Base-by-base conservation (phyloP, 2,797 vertebrate genomes). In the Gambelia wislizenii region DNA sequence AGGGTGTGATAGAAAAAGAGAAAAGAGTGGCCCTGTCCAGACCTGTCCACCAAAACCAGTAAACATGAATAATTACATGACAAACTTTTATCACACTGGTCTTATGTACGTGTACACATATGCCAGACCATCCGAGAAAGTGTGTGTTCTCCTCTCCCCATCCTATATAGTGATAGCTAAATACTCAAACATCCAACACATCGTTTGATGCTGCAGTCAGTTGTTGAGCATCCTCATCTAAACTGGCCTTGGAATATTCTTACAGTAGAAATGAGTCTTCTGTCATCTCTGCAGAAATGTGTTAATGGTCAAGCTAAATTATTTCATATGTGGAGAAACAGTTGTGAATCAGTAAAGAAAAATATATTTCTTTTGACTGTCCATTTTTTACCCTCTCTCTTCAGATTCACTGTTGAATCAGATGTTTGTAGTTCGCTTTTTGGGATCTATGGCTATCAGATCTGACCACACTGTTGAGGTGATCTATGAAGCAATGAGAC, bases 401-500 rank as follows among this genome's bases (percentile, higher is more conserved):
- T 27, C 96, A 99, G 99, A 99, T 95, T 97, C 98, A 0, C 98
- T 99, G 83, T 93, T 99, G 95, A 98, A 99, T 94, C 99, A 99
- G 96, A 98, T 99, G 90, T 99, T 99, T 14, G 95, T 97, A 0
- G 99, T 99, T 86, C 98, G 98, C 5, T 99, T 99, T 96, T 95
- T 99, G 84, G 99, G 99, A 39, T 99, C 98, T 0, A 99, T 99
- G 98, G 99, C 98, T 0, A 98, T 99, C 49, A 98, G 97, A 80
- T 98, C 98, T 0, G 98, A 98, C 39, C 90, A 91, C 92, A 98
- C 97, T 0, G 95, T 96, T 0, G 98, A 99, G 81, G 99, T 99
- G 88, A 99, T 99, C 84, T 99, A 98, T 0, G 99, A 99, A 96
- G 98, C 98, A 0, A 99, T 99, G 98, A 98, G 99, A 92, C 99